Conservation (phyloP, 35 echinoderm and acorn worm species). For the Chiridota heheva region DNA sequence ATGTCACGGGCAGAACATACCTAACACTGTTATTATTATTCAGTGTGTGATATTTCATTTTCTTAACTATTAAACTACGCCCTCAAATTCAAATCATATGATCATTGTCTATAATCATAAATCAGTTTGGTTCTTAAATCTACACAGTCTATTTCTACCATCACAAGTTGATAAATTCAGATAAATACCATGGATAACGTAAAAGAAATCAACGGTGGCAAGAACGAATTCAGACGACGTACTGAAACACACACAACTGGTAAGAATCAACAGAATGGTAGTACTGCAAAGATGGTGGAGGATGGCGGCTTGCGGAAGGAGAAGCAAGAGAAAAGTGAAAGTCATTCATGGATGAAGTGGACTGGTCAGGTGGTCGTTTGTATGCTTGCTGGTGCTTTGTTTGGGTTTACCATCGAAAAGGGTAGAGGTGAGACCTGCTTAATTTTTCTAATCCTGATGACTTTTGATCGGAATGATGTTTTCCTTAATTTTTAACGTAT, state of each 20-base stretch:
- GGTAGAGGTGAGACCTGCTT: constrained; percentile 74
- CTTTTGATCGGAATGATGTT: not conserved
- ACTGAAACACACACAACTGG: not conserved
- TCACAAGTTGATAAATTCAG: too few species aligned
- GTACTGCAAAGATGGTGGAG: not conserved
- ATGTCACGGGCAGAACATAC: too few species aligned
- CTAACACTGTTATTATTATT: too few species aligned
- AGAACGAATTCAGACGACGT: not conserved
- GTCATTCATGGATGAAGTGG: not conserved
- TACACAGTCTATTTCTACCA: too few species aligned
- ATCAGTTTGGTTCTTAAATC: too few species aligned
- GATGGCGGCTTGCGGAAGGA: too few species aligned
- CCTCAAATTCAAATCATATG: too few species aligned
- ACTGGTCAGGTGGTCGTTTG: constrained; percentile 45
- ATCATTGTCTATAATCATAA: too few species aligned
- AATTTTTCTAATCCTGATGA: not conserved
- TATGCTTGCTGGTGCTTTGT: constrained; percentile 55
- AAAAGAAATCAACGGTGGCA: too few species aligned
- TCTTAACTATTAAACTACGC: too few species aligned
- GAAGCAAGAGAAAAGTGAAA: not conserved
- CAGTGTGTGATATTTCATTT: too few species aligned
- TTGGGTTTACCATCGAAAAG: constrained; percentile 86
- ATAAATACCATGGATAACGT: not conserved
- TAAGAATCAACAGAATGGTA: not conserved
- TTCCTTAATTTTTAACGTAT: not conserved